Percentiles rank a stretch among this genome's conserved stretches.
phyloP scores from a whole-genome alignment of 2,888 invertebrate species.

The Drosophila picticornis region DNA sequence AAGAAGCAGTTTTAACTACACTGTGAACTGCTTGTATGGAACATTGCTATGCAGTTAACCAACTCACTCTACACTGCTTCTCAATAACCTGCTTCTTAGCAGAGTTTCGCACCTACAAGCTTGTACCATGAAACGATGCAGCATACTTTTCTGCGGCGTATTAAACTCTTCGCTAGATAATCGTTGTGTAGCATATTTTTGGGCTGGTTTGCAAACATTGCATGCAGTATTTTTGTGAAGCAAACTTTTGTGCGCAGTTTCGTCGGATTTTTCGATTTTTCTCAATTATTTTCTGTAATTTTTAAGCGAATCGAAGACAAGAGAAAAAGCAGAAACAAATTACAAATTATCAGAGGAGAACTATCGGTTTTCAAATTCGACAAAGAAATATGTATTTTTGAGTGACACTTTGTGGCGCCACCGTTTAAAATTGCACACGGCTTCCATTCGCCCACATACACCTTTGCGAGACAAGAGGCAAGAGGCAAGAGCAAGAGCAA shows the following conservation, averaged over 20 bases:
- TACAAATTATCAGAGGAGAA: no score
- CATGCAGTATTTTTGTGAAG: neutral
- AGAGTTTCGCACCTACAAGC: neutral
- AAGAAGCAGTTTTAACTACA: neutral
- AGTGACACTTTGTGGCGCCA: conserved; percentile 27
- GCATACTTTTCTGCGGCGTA: neutral
- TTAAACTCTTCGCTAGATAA: neutral
- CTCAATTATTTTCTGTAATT: neutral
- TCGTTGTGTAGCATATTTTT: neutral
- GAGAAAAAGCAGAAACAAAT: no score
- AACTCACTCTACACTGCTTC: neutral
- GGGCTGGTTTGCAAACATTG: neutral
- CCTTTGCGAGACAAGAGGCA: neutral
- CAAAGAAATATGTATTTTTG: neutral
- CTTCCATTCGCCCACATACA: conserved; percentile 1
- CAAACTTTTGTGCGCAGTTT: neutral
- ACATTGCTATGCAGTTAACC: neutral
- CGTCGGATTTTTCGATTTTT: no score
- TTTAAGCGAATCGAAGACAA: no score
- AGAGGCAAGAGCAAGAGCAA: neutral
- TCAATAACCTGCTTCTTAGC: neutral
- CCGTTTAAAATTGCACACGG: conserved; percentile 21
- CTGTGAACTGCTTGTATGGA: neutral
- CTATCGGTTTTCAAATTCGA: neutral
- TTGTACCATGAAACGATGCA: neutral